Evolutionary conservation across 2,113 vertebrate species (phyloP).

Genomic region (Nycticorax nycticorax): DNA sequence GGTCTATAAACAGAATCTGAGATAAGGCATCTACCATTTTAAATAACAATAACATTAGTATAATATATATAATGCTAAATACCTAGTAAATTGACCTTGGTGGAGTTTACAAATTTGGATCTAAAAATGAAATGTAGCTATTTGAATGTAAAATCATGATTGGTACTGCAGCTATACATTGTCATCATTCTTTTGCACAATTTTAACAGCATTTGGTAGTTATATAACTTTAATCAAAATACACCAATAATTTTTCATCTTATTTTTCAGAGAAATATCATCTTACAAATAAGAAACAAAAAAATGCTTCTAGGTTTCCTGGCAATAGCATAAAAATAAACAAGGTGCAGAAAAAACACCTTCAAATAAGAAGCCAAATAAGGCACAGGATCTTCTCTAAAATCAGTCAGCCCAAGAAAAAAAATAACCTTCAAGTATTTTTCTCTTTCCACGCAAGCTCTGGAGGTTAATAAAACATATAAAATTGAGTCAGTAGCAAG

Average conservation of each 20-base stretch:
- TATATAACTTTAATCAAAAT: not conserved
- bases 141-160: not conserved
- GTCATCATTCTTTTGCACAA: not conserved
- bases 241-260: not conserved
- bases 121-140: not conserved
- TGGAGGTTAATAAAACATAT: constrained; percentile 21
- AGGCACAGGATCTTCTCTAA: not conserved
- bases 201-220: not conserved
- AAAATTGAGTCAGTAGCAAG: not conserved
- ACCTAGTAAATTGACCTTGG: not conserved
- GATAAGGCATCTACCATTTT: not conserved
- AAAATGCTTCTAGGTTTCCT: not conserved
- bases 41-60: not conserved
- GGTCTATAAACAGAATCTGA: not conserved
- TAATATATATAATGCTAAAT: not conserved
- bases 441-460: not conserved
- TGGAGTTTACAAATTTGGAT: not conserved
- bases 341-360: not conserved
- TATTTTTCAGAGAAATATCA: not conserved
- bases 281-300: not conserved
- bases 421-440: not conserved
- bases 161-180: not conserved
- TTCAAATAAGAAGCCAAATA: not conserved
- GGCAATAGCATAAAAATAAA: not conserved
- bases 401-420: not conserved